Evolutionary conservation across 2,797 vertebrate species (phyloP), one percentile per base, ranked within the genome.

Genomic region (Schizopygopsis malacanthus): DNA sequence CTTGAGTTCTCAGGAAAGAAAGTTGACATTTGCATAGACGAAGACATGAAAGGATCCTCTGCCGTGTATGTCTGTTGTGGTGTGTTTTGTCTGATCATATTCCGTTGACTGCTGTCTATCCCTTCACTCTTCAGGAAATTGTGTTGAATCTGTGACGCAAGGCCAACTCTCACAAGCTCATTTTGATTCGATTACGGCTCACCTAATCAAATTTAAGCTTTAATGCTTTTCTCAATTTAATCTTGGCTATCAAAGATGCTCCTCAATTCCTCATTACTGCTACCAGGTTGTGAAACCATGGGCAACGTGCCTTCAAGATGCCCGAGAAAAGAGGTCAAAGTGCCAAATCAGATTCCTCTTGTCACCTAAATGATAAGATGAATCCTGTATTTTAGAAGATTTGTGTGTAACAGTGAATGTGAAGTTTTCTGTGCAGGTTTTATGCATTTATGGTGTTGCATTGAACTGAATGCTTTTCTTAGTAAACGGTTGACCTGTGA

Each of bases 151-250:
- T 41, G 86, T 91, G 90, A 91, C 82, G 85, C 87, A 91, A 85
- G 79, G 79, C 88, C 54, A 89, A 89, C 88, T 86, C 86, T 89
- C 82, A 80, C 67, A 81, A 83, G 77, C 82, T 85, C 79, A 4
- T 50, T 80, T 67, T 91, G 87, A 92, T 92, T 88, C 2, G 61
- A 92, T 92, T 92, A 92, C 20, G 45, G 75, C 83, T 71, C 61
- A 61, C 83, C 89, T 91, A 92, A 92, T 92, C 79, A 15, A 70
- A 90, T 92, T 89, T 79, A 11, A 56, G 79, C 78, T 88, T 83
- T 89, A 92, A 91, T 92, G 88, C 85, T 85, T 90, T 87, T 89
- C 88, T 89, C 85, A 88, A 90, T 90, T 89, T 89, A 90, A 90
- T 90, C 86, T 88, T 47, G 85, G 78, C 88, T 84, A 87, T 88